These are phyloP conservation scores for Mormyrus hasselquistii DNA, from an alignment of 2,797 vertebrate genomes.

Conservation along the genomic window DNA sequence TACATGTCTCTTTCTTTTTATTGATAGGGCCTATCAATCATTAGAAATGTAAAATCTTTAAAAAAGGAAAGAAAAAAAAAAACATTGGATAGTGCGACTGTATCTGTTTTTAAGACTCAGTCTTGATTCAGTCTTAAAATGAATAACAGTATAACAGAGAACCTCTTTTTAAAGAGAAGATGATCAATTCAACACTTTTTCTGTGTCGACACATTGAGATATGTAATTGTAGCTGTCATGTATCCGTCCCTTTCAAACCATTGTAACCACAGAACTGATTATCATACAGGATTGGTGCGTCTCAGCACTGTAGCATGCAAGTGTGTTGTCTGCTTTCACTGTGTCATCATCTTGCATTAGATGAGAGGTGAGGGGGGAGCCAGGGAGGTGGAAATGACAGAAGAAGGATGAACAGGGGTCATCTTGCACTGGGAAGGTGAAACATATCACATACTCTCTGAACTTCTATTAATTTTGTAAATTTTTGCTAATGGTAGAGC, in stretches of 20 bases:
- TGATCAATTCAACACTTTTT: background rate
- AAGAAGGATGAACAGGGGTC: background rate
- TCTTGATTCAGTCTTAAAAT: background rate
- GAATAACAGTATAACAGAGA: background rate
- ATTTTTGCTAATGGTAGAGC: background rate
- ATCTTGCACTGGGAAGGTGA: background rate
- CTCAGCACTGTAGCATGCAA: background rate
- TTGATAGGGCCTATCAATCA: background rate
- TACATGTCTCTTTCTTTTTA: background rate
- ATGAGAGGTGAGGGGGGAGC: background rate
- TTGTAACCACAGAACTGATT: background rate
- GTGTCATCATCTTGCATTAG: background rate
- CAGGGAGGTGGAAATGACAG: background rate
- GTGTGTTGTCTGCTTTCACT: background rate
- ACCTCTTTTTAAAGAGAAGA: background rate
- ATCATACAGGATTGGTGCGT: background rate
- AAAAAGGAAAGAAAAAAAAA: background rate
- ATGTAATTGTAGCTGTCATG: background rate
- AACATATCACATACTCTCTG: background rate
- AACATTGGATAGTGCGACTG: background rate
- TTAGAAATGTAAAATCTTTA: background rate
- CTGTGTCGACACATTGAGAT: background rate
- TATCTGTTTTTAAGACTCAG: background rate
- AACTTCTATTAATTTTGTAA: background rate
- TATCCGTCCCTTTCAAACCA: background rate